Base-by-base conservation (phyloP, 2,113 vertebrate species). In the Anseranas semipalmata region DNA sequence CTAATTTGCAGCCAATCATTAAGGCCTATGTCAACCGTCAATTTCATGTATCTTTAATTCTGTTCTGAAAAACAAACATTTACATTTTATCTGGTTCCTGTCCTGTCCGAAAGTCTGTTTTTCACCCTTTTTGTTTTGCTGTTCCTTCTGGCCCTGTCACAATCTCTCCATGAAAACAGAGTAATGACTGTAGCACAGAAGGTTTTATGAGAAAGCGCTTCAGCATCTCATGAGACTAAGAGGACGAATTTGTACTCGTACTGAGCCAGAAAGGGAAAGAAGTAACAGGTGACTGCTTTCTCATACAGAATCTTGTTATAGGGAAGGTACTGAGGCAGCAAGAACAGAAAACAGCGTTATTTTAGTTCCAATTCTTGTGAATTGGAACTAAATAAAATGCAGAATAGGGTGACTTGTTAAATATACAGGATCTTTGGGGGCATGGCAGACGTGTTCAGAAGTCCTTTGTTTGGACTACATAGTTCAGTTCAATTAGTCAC, bases 1-100 rank as follows among this genome's bases (percentile, higher is more conserved):
- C 77, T 90, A 95, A 95, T 93, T 94, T 96, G 73, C 76, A 93
- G 39, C 92, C 89, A 73, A 13, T 96, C 68, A 74, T 78, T 93
- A 50, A 80, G 72, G 67, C 59, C 68, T 43, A 48, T 81, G 80
- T 89, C 77, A 96, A 65, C 73, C 60, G 60, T 82, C 91, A 65
- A 39, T 87, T 95, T 92, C 9, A 60, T 45, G 39, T 87, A 75
- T 87, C 73, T 91, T 87, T 91, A 91, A 68, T 91, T 92, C 80
- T 72, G 15, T 75, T 82, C 68, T 91, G 39, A 65, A 87, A 96
- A 94, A 28, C 87, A 95, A 93, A 65, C 39, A 43, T 85, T 79
- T 72, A 35, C 68, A 79, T 89, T 87, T 87, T 71, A 71, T 84
- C 33, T 30, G 13, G 65, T 89, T 83, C 37, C 5, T 10, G 3